A percentile compares a stretch with the other conserved stretches of the same genome.
phyloP scores from a whole-genome alignment of 2,797 vertebrate species.

The Momotus momota region DNA sequence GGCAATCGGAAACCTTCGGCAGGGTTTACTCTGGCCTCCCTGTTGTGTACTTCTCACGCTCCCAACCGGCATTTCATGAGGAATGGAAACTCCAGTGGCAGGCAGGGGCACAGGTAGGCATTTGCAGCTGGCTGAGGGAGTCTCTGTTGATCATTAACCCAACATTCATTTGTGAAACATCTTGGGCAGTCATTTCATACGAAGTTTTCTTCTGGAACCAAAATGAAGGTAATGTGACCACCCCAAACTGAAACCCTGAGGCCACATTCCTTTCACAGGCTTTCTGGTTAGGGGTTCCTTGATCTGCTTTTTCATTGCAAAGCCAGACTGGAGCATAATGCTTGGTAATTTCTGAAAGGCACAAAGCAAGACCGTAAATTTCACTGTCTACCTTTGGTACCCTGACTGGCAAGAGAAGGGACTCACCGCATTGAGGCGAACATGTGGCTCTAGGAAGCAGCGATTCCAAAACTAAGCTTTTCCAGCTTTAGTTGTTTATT shows the following conservation, averaged over 20 bases:
- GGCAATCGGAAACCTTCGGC: accelerated
- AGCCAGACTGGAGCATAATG: neutral
- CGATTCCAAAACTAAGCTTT: neutral
- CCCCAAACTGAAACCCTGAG: neutral
- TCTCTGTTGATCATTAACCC: neutral
- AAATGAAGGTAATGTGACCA: neutral
- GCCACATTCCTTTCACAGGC: neutral
- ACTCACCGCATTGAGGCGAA: neutral
- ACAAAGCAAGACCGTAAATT: neutral
- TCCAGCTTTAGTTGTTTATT: neutral
- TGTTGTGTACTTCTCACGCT: neutral
- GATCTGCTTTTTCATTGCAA: neutral
- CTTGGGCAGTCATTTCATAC: neutral
- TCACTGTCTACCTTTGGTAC: neutral
- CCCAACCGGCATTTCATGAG: neutral
- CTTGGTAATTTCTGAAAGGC: neutral
- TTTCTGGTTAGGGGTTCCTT: neutral
- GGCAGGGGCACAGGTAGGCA: neutral
- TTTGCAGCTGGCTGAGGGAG: neutral
- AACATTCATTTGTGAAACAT: neutral
- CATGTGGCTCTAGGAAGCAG: neutral
- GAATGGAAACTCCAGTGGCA: neutral
- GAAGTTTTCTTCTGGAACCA: neutral
- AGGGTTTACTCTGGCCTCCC: neutral
- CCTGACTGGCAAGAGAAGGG: neutral